phyloP scores from a whole-genome alignment of 2,888 invertebrate species.

The Himalopsyche japonica region DNA sequence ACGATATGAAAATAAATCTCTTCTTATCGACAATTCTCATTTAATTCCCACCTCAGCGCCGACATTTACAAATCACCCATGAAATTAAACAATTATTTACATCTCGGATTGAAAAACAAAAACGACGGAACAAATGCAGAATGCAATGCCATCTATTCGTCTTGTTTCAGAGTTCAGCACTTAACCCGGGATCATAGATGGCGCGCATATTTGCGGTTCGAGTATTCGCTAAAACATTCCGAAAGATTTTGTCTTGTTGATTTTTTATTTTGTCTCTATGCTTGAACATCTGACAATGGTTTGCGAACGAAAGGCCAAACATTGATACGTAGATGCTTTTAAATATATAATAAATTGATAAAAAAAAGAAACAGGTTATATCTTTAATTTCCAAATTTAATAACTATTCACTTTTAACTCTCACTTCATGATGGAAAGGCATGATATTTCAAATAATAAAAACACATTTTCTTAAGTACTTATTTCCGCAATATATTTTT shows the following conservation, averaged over 20 bases:
- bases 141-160: slow-evolving; percentile 6
- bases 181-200: slow-evolving; percentile 14
- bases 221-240: slow-evolving; percentile 18
- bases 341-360: neutral
- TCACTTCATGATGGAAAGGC: no score
- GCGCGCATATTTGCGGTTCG: slow-evolving; percentile 11
- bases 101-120: neutral
- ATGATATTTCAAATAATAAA: no score
- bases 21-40: neutral
- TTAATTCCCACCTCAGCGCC: neutral
- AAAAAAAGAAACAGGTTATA: neutral
- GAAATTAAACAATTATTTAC: neutral
- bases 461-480: no score
- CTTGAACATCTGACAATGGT: neutral
- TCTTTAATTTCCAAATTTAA: neutral
- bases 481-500: no score
- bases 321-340: neutral
- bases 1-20: neutral
- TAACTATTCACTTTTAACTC: no score
- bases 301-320: neutral
- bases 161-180: neutral
- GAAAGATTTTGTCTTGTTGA: neutral
- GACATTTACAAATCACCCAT: neutral
- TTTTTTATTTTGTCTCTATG: neutral
- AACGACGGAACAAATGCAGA: neutral